Base-by-base conservation (phyloP, 2,888 invertebrate genomes). In the Cremastobaeus sp. region DNA sequence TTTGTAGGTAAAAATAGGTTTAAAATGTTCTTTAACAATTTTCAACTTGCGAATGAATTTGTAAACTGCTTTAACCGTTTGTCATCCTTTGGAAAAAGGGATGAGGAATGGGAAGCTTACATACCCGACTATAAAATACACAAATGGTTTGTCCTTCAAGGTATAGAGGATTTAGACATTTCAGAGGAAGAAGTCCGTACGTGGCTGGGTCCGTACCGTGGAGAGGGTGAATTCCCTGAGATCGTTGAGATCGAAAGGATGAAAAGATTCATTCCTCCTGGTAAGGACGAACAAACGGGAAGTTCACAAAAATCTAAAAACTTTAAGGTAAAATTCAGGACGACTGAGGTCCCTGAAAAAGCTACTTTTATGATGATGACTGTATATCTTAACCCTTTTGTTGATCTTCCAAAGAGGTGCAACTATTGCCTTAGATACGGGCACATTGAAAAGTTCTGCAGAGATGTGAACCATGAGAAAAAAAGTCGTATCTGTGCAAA, bases 21-120 rank as follows among this genome's bases (percentile, higher is more conserved):
- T 37, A 52, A 52, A 25, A 35, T 52, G 8, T 17, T 11, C 20
- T 52, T 52, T 25, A 52, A 37, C 5, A 17, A 37, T n/a, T 35
- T 11, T 17, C 3, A 21, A 21, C 3, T 17, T 12, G 35, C 50
- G 21, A 52, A 52, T 35, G 34, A 14, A 4, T 4, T 52, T 11
- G 8, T 52, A 3, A 9, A 20, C 2, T 5, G 2, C 0, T 52
- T 52, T 8, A 35, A 52, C n/a, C 3, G 9, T 2, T 20, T 52
- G 21, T 14, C 34, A 1, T 6, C 1, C 9, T 52, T 52, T 20
- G 4, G 35, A 14, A 21, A 35, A 9, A 21, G n/a, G n/a, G n/a
- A 35, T 12, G 35, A 52, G 14, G 6, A 2, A 3, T 52, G 50
- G 50, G 4, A 21, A 2, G 21, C 50, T 1, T 52, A 35, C 21